Percentiles rank a stretch among this genome's conserved stretches.
Evolutionary conservation across 37 sponge, comb jelly and placozoan species (phyloP).

Genomic region (Dysidea cf. avara): DNA sequence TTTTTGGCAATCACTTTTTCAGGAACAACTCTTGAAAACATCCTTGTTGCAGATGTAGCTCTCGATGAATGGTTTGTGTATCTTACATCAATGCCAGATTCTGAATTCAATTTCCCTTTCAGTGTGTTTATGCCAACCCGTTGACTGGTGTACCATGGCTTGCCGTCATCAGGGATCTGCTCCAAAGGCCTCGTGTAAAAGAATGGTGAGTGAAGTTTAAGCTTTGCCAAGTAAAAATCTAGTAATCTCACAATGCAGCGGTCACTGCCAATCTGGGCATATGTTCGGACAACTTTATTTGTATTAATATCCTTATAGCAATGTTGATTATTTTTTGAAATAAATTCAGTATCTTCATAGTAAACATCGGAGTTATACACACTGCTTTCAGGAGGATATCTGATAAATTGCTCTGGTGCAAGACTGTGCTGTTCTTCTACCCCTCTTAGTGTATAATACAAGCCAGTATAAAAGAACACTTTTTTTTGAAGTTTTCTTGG

Average conservation of each 20-base stretch:
- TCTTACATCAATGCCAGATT: slow-evolving; percentile 19
- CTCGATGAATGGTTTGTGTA: too few relatives aligned
- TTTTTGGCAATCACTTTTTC: slow-evolving; percentile 1
- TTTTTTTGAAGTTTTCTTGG: slow-evolving; percentile 25
- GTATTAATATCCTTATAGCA: slow-evolving; percentile 47
- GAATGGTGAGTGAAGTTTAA: slow-evolving; percentile 3
- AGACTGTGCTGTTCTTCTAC: slow-evolving; percentile 40
- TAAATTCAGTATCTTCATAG: slow-evolving; percentile 24
- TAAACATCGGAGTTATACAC: slow-evolving; percentile 24
- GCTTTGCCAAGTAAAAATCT: slow-evolving; percentile 16
- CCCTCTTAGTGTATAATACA: slow-evolving; percentile 45
- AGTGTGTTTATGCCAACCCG: slow-evolving; percentile 37
- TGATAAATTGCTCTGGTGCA: slow-evolving; percentile 9
- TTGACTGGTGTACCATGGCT: slow-evolving; percentile 25
- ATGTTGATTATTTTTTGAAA: slow-evolving; percentile 27
- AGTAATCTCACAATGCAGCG: slow-evolving; percentile 29
- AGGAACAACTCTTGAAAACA: slow-evolving; percentile 31
- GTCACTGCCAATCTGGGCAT: slow-evolving; percentile 27
- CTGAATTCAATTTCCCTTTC: slow-evolving; percentile 19
- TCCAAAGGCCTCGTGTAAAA: slow-evolving; percentile 45
- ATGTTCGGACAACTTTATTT: slow-evolving; percentile 12
- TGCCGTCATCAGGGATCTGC: slow-evolving; percentile 4
- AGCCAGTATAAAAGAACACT: slow-evolving; percentile 22
- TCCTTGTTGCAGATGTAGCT: slow-evolving; percentile 41
- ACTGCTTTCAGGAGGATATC: slow-evolving; percentile 4